Conservation (phyloP, 2,797 vertebrate genomes). For the Miichthys miiuy region DNA sequence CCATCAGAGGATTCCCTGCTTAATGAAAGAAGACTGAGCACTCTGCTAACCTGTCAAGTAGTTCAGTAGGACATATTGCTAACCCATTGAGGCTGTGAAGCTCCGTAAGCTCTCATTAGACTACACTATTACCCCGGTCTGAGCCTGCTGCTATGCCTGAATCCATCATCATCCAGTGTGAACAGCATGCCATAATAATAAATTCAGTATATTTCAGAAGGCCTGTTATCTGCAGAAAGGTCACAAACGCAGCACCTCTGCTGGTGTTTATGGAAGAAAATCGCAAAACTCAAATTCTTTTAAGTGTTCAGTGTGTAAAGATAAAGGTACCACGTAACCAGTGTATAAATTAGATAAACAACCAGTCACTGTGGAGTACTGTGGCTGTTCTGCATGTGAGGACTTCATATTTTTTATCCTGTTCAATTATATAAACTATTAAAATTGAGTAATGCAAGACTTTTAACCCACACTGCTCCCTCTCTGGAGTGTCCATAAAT, state of each 20-base stretch:
- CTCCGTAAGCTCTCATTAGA: conserved; percentile 49
- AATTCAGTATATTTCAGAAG: conserved; percentile 11
- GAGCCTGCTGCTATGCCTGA: conserved; percentile 56
- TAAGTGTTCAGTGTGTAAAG: background rate
- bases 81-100: conserved; percentile 37
- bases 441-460: conserved; percentile 2
- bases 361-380: background rate
- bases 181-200: conserved; percentile 42
- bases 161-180: conserved; percentile 43
- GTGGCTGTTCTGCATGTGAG: background rate
- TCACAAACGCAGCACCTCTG: conserved; percentile 3
- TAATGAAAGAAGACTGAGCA: conserved; percentile 36
- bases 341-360: conserved; percentile 1
- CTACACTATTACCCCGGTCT: conserved; percentile 21
- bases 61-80: conserved; percentile 38
- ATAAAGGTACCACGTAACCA: background rate
- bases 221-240: background rate
- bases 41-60: conserved; percentile 22
- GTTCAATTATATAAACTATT: background rate
- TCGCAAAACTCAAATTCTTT: background rate
- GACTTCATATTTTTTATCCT: background rate
- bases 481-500: background rate
- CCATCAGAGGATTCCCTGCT: conserved; percentile 30
- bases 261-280: background rate
- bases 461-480: background rate